Conservation (phyloP, 1,140 invertebrate species). For the Zelostemma sp. region DNA sequence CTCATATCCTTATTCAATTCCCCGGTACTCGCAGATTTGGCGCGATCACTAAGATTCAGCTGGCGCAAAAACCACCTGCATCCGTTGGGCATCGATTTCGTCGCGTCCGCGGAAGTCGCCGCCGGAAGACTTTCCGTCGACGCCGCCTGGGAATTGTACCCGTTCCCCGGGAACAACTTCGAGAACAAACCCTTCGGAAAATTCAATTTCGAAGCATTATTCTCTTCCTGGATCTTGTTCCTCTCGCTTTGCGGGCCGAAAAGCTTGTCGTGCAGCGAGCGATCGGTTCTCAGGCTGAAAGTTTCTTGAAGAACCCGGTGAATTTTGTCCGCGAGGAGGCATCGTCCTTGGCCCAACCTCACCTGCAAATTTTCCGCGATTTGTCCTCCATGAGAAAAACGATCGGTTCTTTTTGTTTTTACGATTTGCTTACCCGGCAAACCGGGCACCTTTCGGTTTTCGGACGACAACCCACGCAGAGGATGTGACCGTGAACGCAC, state of each 20-base stretch:
- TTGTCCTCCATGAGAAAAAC: no score
- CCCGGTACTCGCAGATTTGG: constrained; percentile 65
- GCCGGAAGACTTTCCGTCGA: constrained; percentile 62
- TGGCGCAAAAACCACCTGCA: constrained; percentile 37
- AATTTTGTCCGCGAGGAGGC: constrained; percentile 72
- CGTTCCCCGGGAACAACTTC: constrained; percentile 39
- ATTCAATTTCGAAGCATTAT: not conserved
- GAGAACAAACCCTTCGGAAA: constrained; percentile 36
- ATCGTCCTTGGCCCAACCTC: constrained; percentile 69
- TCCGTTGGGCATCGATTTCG: constrained; percentile 24
- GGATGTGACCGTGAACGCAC: constrained; percentile 77
- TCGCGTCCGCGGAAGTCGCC: constrained; percentile 10
- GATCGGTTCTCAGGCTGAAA: constrained; percentile 46
- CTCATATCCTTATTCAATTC: constrained; percentile 49
- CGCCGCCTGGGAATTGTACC: constrained; percentile 51
- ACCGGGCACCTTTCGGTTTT: constrained; percentile 75
- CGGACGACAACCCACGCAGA: constrained; percentile 74
- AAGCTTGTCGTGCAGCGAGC: constrained; percentile 56
- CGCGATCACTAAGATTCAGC: constrained; percentile 47
- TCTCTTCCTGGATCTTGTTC: constrained; percentile 4
- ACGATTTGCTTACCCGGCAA: constrained; percentile 71
- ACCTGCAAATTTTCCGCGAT: constrained; percentile 49
- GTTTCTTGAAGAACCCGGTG: constrained; percentile 62
- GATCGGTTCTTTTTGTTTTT: no score
- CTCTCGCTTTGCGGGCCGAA: constrained; percentile 54